Conservation (phyloP, 2,797 vertebrate species). For the Bradypodion pumilum region DNA sequence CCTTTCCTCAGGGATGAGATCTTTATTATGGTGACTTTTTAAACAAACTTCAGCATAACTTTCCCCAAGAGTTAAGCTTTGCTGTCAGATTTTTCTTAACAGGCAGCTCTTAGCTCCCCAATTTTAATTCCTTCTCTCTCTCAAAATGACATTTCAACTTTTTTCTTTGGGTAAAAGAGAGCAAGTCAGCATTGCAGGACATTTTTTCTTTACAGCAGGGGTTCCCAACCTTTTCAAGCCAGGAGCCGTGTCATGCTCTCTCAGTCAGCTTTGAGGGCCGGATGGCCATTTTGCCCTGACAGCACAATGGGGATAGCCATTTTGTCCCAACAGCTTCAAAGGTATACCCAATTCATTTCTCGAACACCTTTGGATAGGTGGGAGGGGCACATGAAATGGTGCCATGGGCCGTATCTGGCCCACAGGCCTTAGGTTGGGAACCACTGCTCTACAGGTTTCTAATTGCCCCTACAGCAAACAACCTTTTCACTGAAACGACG, state of each 20-base stretch:
- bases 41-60: slow-evolving; percentile 10
- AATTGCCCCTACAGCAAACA: background rate
- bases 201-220: too few species aligned
- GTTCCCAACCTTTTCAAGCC: too few species aligned
- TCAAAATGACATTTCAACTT: slow-evolving; percentile 36
- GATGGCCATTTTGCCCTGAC: too few species aligned
- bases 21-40: slow-evolving; percentile 22
- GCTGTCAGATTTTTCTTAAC: slow-evolving; percentile 3
- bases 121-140: slow-evolving; percentile 25
- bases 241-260: too few species aligned
- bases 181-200: slow-evolving; percentile 43
- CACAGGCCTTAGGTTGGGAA: too few species aligned
- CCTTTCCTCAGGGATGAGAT: slow-evolving; percentile 34
- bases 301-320: too few species aligned
- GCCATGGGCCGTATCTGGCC: too few species aligned
- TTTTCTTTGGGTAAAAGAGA: slow-evolving; percentile 4
- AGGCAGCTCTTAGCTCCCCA: background rate
- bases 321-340: too few species aligned
- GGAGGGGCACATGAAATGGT: too few species aligned
- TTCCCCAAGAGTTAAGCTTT: background rate
- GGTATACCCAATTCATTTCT: too few species aligned
- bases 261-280: too few species aligned
- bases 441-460: slow-evolving; percentile 16
- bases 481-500: slow-evolving; percentile 43
- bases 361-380: too few species aligned